Evolutionary conservation across 2,113 vertebrate species (phyloP).

Genomic region (Lepus europaeus): DNA sequence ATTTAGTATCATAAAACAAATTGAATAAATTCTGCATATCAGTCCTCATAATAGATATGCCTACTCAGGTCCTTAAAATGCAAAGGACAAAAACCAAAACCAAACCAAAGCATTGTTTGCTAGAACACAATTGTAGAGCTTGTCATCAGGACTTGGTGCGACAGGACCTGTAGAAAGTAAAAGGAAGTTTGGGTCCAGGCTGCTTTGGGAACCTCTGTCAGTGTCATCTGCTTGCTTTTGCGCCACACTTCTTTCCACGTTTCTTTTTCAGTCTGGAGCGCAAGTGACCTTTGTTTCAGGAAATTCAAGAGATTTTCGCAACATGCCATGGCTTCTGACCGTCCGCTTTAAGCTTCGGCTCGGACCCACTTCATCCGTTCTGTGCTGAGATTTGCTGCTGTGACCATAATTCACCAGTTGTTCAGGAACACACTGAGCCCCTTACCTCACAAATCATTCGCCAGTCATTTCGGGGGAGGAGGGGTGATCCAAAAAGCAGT

Average conservation of each 20-base stretch:
- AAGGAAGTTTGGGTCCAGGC: not conserved
- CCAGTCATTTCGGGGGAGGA: not conserved
- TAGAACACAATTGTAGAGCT: slow-evolving; percentile 20
- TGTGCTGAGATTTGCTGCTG: not conserved
- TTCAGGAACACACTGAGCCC: not conserved
- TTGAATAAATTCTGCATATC: slow-evolving; percentile 56
- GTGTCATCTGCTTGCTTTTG: not conserved
- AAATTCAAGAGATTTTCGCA: slow-evolving; percentile 20
- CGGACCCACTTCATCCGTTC: not conserved
- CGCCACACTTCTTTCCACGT: not conserved
- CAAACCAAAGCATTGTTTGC: not conserved
- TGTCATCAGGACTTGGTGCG: slow-evolving; percentile 2
- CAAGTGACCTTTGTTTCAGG: slow-evolving; percentile 39
- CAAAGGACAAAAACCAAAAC: not conserved
- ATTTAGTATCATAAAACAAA: slow-evolving; percentile 59
- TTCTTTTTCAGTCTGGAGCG: not conserved
- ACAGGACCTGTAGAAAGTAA: not conserved
- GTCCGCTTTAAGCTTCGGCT: not conserved
- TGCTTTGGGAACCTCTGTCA: slow-evolving; percentile 27
- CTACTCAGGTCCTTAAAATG: not conserved
- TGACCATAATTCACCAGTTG: rapidly evolving
- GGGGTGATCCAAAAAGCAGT: not conserved
- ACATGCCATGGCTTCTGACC: slow-evolving; percentile 37
- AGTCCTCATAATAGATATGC: slow-evolving; percentile 35
- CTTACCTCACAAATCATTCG: not conserved